Evolutionary conservation across 1,140 invertebrate species (phyloP).

Genomic region (Drosophila pseudoobscura): DNA sequence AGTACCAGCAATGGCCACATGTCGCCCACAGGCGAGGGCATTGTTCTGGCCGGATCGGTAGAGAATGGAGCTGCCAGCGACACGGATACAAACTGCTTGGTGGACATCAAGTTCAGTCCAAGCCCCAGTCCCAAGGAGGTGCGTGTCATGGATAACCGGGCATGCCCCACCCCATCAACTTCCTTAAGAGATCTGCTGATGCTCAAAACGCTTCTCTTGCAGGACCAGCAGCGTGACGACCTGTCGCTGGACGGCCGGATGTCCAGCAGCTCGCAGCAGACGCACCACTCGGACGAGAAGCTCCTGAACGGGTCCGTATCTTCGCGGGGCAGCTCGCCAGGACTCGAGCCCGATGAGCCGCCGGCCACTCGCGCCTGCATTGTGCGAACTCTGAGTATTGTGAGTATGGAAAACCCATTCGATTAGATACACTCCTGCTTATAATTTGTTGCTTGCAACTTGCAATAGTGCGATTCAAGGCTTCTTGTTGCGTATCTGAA

Average conservation of each 20-base stretch:
- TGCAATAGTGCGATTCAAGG: not conserved
- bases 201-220: constrained; percentile 27
- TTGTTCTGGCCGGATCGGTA: constrained; percentile 16
- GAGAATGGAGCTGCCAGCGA: constrained; percentile 60
- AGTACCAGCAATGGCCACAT: constrained; percentile 53
- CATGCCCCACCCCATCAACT: no score
- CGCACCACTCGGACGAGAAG: constrained; percentile 77
- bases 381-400: constrained; percentile 85
- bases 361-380: constrained; percentile 83
- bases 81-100: constrained; percentile 66
- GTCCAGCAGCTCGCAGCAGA: constrained; percentile 68
- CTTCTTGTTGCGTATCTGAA: not conserved
- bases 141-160: not conserved
- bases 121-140: constrained; percentile 76
- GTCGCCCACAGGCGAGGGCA: constrained; percentile 54
- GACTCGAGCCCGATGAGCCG: constrained; percentile 69
- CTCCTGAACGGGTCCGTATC: constrained; percentile 75
- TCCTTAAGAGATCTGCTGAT: not conserved
- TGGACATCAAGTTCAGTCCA: constrained; percentile 75
- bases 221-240: constrained; percentile 73
- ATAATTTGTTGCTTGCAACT: not conserved
- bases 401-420: constrained; percentile 78
- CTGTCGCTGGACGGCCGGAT: constrained; percentile 71
- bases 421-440: not conserved
- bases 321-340: constrained; percentile 78